A percentile compares a stretch with the other conserved stretches of the same genome.
phyloP scores from a whole-genome alignment of 2,113 vertebrate species.

The Eurypyga helias region DNA sequence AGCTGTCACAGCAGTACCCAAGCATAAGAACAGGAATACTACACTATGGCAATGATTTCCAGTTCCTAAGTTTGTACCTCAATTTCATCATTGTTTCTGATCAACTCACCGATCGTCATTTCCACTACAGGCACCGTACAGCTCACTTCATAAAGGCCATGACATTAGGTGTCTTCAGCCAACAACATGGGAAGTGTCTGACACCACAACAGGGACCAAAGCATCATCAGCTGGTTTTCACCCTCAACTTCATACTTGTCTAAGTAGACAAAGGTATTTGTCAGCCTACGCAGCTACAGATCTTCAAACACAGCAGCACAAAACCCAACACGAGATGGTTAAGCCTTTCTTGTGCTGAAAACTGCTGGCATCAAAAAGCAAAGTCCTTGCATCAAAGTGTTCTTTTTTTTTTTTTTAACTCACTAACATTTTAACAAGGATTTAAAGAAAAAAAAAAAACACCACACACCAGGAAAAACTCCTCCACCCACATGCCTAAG shows the following conservation, averaged over 20 bases:
- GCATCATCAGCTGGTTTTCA: background rate
- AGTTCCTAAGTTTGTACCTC: background rate
- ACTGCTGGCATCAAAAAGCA: background rate
- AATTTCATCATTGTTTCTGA: background rate
- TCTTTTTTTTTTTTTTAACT: background rate
- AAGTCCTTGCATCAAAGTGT: background rate
- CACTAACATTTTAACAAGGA: background rate
- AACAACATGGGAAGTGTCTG: background rate
- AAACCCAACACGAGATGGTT: background rate
- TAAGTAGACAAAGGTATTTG: background rate
- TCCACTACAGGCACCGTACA: background rate
- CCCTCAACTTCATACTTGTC: background rate
- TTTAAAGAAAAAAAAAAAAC: background rate
- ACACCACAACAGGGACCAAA: background rate
- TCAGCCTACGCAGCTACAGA: background rate
- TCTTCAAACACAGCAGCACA: background rate
- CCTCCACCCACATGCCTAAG: background rate
- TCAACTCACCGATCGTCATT: background rate
- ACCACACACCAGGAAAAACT: background rate
- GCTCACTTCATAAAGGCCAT: background rate
- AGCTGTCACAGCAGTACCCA: background rate
- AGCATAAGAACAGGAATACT: background rate
- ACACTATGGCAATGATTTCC: fast-evolving
- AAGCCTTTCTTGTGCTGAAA: background rate
- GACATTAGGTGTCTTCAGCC: background rate